These are phyloP conservation scores for Lycaena phlaeas DNA, from an alignment of 2,888 invertebrate genomes.

Conservation along the genomic window DNA sequence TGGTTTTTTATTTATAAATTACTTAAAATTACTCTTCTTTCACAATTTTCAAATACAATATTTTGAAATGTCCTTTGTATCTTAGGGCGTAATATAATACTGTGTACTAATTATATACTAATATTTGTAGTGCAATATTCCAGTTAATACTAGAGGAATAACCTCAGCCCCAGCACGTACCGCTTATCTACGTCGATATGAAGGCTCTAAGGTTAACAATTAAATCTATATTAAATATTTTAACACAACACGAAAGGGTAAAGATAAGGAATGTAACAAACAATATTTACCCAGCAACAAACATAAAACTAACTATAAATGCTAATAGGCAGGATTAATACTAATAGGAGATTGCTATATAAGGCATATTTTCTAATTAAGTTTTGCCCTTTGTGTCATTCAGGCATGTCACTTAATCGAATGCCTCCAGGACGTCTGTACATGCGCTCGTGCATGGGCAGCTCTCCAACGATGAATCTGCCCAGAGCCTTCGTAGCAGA, in stretches of 20 bases:
- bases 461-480: slow-evolving; percentile 82
- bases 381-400: too few relatives aligned
- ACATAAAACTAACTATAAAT: slow-evolving; percentile 2
- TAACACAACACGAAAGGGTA: slow-evolving; percentile 6
- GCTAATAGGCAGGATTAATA: slow-evolving; percentile 6
- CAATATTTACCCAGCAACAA: slow-evolving; percentile 7
- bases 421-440: slow-evolving; percentile 77
- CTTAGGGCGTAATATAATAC: too few relatives aligned
- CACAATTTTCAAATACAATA: too few relatives aligned
- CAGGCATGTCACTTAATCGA: slow-evolving; percentile 71
- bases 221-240: slow-evolving; percentile 18
- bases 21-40: too few relatives aligned
- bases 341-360: background rate
- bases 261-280: slow-evolving; percentile 4
- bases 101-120: too few relatives aligned
- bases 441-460: slow-evolving; percentile 81
- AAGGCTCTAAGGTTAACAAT: slow-evolving; percentile 19
- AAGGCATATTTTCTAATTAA: too few relatives aligned
- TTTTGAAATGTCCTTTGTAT: too few relatives aligned
- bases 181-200: background rate
- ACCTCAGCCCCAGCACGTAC: background rate
- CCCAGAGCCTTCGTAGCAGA: slow-evolving; percentile 77
- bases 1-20: too few relatives aligned
- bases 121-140: too few relatives aligned
- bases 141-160: too few relatives aligned